These are phyloP conservation scores for Odiellus spinosus DNA, from an alignment of 2,888 invertebrate genomes.

Conservation along the genomic window DNA sequence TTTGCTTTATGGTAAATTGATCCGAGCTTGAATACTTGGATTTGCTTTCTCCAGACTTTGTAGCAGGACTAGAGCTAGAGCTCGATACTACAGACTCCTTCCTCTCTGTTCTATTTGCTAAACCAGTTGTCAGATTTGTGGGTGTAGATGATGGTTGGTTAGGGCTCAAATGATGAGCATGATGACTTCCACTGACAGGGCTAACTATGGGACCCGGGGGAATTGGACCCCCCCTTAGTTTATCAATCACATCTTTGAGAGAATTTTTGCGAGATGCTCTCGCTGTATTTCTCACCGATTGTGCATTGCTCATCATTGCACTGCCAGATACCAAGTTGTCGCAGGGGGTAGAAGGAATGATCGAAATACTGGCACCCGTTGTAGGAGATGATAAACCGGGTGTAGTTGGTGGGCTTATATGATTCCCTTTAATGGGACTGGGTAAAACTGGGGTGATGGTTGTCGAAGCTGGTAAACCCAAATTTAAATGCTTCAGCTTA, in stretches of 20 bases:
- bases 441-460: conserved; percentile 14
- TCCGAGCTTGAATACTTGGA: conserved; percentile 16
- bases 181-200: not conserved
- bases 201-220: conserved; percentile 9
- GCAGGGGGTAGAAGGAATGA: conserved; percentile 7
- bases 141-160: conserved; percentile 16
- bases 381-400: conserved; percentile 4
- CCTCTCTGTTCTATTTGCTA: conserved; percentile 11
- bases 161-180: not conserved
- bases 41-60: conserved; percentile 28
- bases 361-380: conserved; percentile 4
- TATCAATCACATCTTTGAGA: conserved; percentile 70
- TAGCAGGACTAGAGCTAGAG: conserved; percentile 21
- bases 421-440: conserved; percentile 5
- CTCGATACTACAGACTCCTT: conserved; percentile 8
- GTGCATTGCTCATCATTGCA: conserved; percentile 12
- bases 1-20: conserved; percentile 68
- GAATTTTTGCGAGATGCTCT: conserved; percentile 12
- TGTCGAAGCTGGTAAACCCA: conserved; percentile 14
- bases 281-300: conserved; percentile 7
- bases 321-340: conserved; percentile 5
- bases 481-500: conserved; percentile 16
- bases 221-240: conserved; percentile 40
- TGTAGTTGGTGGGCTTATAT: conserved; percentile 1
- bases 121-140: conserved; percentile 18